Base-by-base conservation (phyloP, 1,140 invertebrate genomes). In the Pachypsylla venusta region DNA sequence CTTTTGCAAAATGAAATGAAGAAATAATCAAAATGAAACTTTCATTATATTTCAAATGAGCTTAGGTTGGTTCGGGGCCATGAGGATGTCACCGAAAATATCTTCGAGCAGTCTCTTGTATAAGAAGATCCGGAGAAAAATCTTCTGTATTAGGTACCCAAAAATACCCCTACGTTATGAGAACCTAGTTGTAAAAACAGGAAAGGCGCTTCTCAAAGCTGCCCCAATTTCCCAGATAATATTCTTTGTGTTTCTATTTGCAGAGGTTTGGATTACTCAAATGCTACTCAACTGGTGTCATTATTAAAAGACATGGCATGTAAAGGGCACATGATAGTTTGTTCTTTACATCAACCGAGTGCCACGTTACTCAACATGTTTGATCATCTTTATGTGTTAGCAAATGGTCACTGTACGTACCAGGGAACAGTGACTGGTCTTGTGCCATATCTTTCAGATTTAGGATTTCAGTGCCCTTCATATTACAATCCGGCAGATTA, bases 401-500 rank as follows among this genome's bases (percentile, higher is more conserved):
- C 89, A 0, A 79, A 81, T 53, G 94, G 94, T 1, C 80, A 85
- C 54, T 94, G 89, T 64, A 82, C 97, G 60, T 98, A 95, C 69
- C 80, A 85, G 64, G 93, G 94, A 1, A 77, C 82, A 0, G 77
- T 83, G 1, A 67, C 71, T 30, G 76, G 81, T 39, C 73, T 98
- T 7, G 74, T 97, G 7, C 84, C 89, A n/a, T 91, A 93, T 67
- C 75, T 96, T 25, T 74, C 77, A 2, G 79, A 79, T 1, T 78
- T 90, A 25, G 86, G 84, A 12, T 73, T 93, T 1, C 73, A 80
- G 10, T 97, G 93, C 71, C 94, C 94, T 1, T 76, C 85, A 20
- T 97, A 95, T 68, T 92, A 97, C 71, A 98, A 97, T 72, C 92
- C 93, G 2, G 91, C 93, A 20, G 93, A 96, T 74, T 97, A 89